Conservation (phyloP, 2,888 invertebrate species). For the Phaedon cochleariae region DNA sequence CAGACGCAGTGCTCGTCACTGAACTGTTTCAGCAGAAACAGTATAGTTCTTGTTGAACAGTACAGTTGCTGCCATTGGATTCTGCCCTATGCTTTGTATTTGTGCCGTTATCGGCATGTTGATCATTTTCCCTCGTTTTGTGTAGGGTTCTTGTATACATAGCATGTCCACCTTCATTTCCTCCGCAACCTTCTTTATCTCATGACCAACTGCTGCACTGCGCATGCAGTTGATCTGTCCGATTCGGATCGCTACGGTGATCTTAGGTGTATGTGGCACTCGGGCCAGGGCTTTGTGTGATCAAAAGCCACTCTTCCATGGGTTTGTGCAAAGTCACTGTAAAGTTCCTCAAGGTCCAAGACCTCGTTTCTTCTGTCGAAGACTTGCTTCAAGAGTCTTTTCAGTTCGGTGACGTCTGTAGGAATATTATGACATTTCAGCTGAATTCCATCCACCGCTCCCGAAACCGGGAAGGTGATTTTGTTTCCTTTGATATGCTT, state of each 20-base stretch:
- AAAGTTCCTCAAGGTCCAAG: slow-evolving; percentile 1
- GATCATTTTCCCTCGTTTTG: neutral
- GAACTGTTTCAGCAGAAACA: neutral
- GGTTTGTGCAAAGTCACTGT: slow-evolving; percentile 5
- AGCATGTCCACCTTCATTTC: too few relatives aligned
- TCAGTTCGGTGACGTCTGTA: neutral
- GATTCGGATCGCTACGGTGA: too few relatives aligned
- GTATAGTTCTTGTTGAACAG: neutral
- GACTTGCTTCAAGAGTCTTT: neutral
- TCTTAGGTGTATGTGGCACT: slow-evolving; percentile 11
- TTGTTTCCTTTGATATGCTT: neutral
- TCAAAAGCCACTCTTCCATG: neutral
- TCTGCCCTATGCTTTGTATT: neutral
- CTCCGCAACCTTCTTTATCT: too few relatives aligned
- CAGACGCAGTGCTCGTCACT: neutral
- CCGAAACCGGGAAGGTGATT: neutral
- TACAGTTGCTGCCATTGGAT: neutral
- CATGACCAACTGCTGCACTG: too few relatives aligned
- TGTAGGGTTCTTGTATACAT: neutral
- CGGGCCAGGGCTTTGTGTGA: neutral
- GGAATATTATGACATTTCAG: neutral
- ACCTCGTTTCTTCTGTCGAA: neutral
- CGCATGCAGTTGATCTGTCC: too few relatives aligned
- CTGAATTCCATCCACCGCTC: too few relatives aligned
- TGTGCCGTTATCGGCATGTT: neutral